Conservation (phyloP, 2,888 invertebrate species). For the Odontocolon sp. region DNA sequence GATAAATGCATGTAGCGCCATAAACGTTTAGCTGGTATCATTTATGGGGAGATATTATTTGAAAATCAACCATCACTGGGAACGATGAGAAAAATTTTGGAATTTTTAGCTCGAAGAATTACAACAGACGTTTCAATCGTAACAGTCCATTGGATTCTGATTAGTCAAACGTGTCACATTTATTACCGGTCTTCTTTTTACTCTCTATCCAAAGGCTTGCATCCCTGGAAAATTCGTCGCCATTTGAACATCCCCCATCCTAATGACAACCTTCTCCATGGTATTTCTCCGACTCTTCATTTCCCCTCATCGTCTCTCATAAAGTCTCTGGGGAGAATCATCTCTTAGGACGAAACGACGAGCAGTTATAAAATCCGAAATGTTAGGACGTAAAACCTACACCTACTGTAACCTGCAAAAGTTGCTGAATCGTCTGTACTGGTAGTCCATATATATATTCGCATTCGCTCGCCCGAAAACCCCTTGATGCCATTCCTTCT, state of each 20-base stretch:
- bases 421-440: background rate
- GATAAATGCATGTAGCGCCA: no score
- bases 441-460: background rate
- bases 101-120: no score
- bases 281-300: background rate
- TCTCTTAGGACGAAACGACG: constrained; percentile 69
- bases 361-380: constrained; percentile 45
- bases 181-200: no score
- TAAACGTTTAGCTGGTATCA: no score
- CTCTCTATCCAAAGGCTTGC: background rate
- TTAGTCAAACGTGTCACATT: no score
- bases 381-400: background rate
- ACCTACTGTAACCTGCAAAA: background rate
- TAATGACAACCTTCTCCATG: background rate
- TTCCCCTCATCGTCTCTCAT: background rate
- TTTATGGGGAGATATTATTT: no score
- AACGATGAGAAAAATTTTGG: no score
- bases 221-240: background rate
- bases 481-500: background rate
- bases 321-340: constrained; percentile 60
- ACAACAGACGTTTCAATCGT: no score
- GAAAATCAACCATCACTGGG: no score
- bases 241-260: background rate
- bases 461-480: background rate
- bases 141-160: no score